Conservation (phyloP, 2,113 vertebrate genomes). For the Microcebus griseorufus region DNA sequence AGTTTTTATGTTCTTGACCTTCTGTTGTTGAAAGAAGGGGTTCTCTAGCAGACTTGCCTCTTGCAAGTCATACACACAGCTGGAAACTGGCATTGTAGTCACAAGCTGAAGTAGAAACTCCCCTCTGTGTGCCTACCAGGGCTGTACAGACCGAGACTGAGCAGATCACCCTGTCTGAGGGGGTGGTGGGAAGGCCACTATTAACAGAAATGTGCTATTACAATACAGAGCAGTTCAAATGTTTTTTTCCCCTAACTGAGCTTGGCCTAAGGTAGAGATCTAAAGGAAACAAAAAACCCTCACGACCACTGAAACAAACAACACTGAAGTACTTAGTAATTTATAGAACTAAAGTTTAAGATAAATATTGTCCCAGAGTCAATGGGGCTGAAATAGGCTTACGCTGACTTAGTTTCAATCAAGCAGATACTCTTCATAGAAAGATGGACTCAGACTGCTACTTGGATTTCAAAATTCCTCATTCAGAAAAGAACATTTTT, state of each 20-base stretch:
- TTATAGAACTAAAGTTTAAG: slow-evolving; percentile 64
- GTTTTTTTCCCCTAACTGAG: slow-evolving; percentile 47
- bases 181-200: not conserved
- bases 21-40: slow-evolving; percentile 47
- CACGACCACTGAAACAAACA: slow-evolving; percentile 70
- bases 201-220: not conserved
- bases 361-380: slow-evolving; percentile 52
- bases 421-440: not conserved
- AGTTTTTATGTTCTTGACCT: slow-evolving; percentile 54
- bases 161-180: not conserved
- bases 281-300: slow-evolving; percentile 56
- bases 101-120: not conserved
- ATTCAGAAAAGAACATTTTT: slow-evolving; percentile 29
- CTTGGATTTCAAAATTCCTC: slow-evolving; percentile 55
- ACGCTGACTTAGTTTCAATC: not conserved
- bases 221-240: slow-evolving; percentile 41
- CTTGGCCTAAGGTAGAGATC: slow-evolving; percentile 46
- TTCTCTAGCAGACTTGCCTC: not conserved
- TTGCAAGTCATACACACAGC: not conserved
- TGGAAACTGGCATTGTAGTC: not conserved
- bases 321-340: slow-evolving; percentile 49
- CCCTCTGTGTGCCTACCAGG: not conserved
- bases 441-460: not conserved
- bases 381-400: slow-evolving; percentile 46
- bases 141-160: not conserved